phyloP scores from a whole-genome alignment of 2,113 vertebrate genomes.

The Regulus satrapa region DNA sequence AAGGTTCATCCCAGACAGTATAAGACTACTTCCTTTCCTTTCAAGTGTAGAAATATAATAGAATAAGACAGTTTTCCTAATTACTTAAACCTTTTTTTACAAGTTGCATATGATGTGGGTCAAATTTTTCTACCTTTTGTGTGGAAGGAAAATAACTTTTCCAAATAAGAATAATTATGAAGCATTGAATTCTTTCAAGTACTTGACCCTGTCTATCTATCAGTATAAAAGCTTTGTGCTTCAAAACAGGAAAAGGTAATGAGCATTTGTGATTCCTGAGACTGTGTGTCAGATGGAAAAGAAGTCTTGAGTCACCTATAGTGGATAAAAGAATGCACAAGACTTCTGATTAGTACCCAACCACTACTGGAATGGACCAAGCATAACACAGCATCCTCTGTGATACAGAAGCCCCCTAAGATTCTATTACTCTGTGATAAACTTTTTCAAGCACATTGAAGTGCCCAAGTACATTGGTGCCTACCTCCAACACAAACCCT shows the following conservation, averaged over 20 bases:
- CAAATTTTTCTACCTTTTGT: background rate
- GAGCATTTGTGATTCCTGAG: rapidly evolving
- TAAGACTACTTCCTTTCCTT: background rate
- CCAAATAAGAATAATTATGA: background rate
- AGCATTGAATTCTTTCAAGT: background rate
- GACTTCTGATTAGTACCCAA: background rate
- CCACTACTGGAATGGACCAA: background rate
- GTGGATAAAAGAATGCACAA: background rate
- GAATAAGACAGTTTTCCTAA: background rate
- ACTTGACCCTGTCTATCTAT: background rate
- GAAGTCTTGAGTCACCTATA: background rate
- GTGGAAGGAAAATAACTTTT: background rate
- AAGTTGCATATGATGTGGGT: background rate
- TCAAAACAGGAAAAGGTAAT: background rate
- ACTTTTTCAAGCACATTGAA: background rate
- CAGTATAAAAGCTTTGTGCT: background rate
- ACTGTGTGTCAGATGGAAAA: background rate
- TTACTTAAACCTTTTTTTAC: background rate
- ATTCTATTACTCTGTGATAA: background rate
- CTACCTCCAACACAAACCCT: background rate
- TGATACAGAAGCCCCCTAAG: background rate
- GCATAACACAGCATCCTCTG: background rate
- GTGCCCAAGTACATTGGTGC: background rate
- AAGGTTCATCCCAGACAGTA: background rate
- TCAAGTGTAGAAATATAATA: background rate